Conservation (phyloP, 1,140 invertebrate genomes). For the Cydia amplana region DNA sequence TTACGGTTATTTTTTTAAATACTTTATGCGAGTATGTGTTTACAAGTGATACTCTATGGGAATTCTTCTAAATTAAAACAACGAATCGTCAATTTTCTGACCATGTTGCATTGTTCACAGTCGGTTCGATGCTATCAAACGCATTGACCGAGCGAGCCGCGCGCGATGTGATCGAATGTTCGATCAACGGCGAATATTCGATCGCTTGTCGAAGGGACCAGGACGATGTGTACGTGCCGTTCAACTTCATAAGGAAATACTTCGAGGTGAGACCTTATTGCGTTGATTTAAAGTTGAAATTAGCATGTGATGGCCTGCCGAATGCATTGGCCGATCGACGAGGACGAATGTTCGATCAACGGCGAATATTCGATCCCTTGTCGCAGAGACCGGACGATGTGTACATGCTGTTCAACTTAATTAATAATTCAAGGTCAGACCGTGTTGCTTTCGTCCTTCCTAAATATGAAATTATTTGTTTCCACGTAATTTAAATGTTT, state of each 20-base stretch:
- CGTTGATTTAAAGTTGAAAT: background rate
- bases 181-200: slow-evolving; percentile 93
- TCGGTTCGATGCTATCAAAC: slow-evolving; percentile 52
- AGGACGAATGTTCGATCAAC: slow-evolving; percentile 95
- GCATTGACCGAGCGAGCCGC: slow-evolving; percentile 48
- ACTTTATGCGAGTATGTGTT: too few relatives aligned
- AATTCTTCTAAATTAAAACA: too few relatives aligned
- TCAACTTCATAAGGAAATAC: slow-evolving; percentile 95
- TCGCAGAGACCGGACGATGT: slow-evolving; percentile 91
- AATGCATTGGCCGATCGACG: slow-evolving; percentile 77
- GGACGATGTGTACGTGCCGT: slow-evolving; percentile 95
- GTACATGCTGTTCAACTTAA: slow-evolving; percentile 95
- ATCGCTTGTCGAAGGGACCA: slow-evolving; percentile 91
- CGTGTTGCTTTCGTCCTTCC: background rate
- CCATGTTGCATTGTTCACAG: slow-evolving; percentile 36
- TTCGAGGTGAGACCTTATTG: slow-evolving; percentile 86
- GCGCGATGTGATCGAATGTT: slow-evolving; percentile 90
- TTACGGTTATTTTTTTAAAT: too few relatives aligned
- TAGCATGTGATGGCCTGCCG: slow-evolving; percentile 13
- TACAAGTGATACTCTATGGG: too few relatives aligned
- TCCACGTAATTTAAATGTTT: too few relatives aligned
- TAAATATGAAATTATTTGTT: too few relatives aligned
- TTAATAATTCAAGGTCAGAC: slow-evolving; percentile 93
- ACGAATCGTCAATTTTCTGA: too few relatives aligned
- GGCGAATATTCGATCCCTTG: slow-evolving; percentile 92